phyloP scores from a whole-genome alignment of 2,888 invertebrate species.

The Mechanitis mazaeus region DNA sequence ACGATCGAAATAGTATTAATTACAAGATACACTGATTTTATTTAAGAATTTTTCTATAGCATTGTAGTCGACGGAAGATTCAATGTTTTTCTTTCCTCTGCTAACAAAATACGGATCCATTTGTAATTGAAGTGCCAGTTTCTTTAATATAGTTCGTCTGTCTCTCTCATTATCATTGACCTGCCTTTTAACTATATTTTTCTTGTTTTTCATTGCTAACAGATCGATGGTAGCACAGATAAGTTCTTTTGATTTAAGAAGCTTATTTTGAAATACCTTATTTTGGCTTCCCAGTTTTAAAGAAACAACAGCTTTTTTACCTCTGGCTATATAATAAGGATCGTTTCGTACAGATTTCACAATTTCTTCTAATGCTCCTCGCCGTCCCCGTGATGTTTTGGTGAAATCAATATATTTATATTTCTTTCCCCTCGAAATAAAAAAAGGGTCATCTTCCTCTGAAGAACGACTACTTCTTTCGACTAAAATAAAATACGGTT shows the following conservation, averaged over 20 bases:
- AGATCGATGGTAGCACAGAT: slow-evolving; percentile 58
- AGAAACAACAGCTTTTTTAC: slow-evolving; percentile 56
- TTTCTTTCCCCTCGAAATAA: slow-evolving; percentile 62
- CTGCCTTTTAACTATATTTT: slow-evolving; percentile 51
- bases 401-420: slow-evolving; percentile 40
- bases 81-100: slow-evolving; percentile 57
- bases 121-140: slow-evolving; percentile 62
- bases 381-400: slow-evolving; percentile 52
- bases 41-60: slow-evolving; percentile 50
- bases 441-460: slow-evolving; percentile 60
- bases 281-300: slow-evolving; percentile 35
- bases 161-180: slow-evolving; percentile 55
- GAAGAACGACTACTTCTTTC: slow-evolving; percentile 65
- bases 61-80: slow-evolving; percentile 33
- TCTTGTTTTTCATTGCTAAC: slow-evolving; percentile 37
- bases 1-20: slow-evolving; percentile 30
- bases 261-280: slow-evolving; percentile 36
- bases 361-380: slow-evolving; percentile 63
- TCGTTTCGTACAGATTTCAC: slow-evolving; percentile 68
- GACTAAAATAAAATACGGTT: slow-evolving; percentile 73
- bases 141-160: slow-evolving; percentile 58
- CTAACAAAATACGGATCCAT: slow-evolving; percentile 67
- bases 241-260: slow-evolving; percentile 52
- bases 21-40: slow-evolving; percentile 53
- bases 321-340: slow-evolving; percentile 73